Conservation (phyloP, 2,113 vertebrate species). For the Rafetus swinhoei region DNA sequence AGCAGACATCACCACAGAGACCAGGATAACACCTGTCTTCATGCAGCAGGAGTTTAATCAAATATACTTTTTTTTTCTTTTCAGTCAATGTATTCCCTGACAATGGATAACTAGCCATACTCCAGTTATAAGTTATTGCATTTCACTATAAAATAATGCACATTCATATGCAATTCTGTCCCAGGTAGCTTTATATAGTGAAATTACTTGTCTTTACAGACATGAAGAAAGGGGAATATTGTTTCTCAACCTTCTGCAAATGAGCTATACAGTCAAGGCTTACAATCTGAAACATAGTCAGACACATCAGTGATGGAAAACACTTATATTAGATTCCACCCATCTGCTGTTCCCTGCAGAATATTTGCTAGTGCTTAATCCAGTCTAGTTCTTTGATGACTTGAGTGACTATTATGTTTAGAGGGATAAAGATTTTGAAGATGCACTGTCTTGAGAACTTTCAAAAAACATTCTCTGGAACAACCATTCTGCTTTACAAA, state of each 20-base stretch:
- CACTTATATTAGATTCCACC: not conserved
- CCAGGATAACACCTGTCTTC: constrained; percentile 3
- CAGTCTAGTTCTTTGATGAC: not conserved
- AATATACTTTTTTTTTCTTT: not conserved
- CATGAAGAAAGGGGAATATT: constrained; percentile 26
- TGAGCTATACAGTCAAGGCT: not conserved
- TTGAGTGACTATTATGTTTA: not conserved
- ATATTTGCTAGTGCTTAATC: not conserved
- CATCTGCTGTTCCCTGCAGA: not conserved
- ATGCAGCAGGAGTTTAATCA: not conserved
- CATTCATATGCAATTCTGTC: not conserved
- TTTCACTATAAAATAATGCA: constrained; percentile 4
- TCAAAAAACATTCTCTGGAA: not conserved
- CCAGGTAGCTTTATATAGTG: not conserved
- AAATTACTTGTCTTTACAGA: constrained; percentile 8
- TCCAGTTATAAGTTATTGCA: not conserved
- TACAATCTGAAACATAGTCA: constrained; percentile 15
- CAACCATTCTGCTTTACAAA: constrained; percentile 9
- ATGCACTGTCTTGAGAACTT: not conserved
- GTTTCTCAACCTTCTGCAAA: not conserved
- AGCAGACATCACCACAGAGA: not conserved
- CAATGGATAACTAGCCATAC: not conserved
- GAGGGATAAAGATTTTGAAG: not conserved
- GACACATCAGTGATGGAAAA: not conserved
- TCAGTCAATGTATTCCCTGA: not conserved